Conservation (phyloP, 2,113 vertebrate genomes). For the Pagrus major region DNA sequence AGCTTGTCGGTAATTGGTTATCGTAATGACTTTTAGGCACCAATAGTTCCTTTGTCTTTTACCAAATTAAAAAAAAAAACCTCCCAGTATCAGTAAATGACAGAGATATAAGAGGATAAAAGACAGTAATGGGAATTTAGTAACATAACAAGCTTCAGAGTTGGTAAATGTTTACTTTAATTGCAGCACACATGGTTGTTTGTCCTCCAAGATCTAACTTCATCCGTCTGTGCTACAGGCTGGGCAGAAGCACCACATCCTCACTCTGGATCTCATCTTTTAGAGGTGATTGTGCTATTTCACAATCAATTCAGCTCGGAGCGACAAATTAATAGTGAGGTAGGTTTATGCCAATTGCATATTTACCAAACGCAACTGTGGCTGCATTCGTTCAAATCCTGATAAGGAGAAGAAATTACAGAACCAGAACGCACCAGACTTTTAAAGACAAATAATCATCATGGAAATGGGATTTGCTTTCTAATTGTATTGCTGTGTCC, state of each 20-base stretch:
- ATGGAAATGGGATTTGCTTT: slow-evolving; percentile 47
- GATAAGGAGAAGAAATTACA: slow-evolving; percentile 45
- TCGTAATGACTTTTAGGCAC: slow-evolving; percentile 27
- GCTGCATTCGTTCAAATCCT: slow-evolving; percentile 31
- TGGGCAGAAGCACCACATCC: slow-evolving; percentile 14
- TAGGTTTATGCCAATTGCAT: slow-evolving; percentile 27
- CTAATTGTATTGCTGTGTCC: slow-evolving; percentile 53
- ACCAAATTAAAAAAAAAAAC: slow-evolving; percentile 17
- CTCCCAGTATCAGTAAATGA: not conserved
- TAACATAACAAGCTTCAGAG: slow-evolving; percentile 17
- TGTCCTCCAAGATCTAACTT: slow-evolving; percentile 40
- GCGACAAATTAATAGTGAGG: slow-evolving; percentile 37
- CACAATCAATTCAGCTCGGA: slow-evolving; percentile 39
- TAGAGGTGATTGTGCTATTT: slow-evolving; percentile 39
- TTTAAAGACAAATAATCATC: slow-evolving; percentile 48
- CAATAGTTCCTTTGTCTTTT: slow-evolving; percentile 2
- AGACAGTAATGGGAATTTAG: slow-evolving; percentile 4
- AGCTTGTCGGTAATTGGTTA: slow-evolving; percentile 37
- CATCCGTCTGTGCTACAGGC: slow-evolving; percentile 19
- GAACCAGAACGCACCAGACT: slow-evolving; percentile 25
- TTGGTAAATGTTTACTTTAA: slow-evolving; percentile 54
- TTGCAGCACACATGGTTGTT: slow-evolving; percentile 43
- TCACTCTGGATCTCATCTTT: slow-evolving; percentile 21
- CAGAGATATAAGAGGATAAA: not conserved
- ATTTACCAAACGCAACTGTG: slow-evolving; percentile 40